Evolutionary conservation across 2,888 invertebrate species (phyloP).

Genomic region (Epistrophella euchroma): DNA sequence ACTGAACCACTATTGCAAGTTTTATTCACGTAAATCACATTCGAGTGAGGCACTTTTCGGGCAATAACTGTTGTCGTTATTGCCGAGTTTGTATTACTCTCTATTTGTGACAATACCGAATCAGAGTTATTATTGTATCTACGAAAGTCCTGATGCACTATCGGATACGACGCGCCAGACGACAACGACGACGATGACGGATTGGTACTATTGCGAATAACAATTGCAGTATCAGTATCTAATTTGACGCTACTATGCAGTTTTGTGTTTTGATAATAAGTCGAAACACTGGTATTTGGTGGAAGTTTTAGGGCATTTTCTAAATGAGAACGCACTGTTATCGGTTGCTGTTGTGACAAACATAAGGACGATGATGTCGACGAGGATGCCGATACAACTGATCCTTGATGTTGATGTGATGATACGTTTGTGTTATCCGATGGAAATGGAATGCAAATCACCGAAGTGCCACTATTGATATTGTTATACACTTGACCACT

Average conservation of each 20-base stretch:
- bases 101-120: slow-evolving; percentile 33
- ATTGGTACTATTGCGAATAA: slow-evolving; percentile 56
- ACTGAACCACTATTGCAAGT: slow-evolving; percentile 76
- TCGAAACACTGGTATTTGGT: slow-evolving; percentile 82
- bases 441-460: slow-evolving; percentile 80
- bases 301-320: slow-evolving; percentile 82
- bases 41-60: slow-evolving; percentile 82
- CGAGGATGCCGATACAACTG: slow-evolving; percentile 51
- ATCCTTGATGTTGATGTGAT: slow-evolving; percentile 44
- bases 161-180: slow-evolving; percentile 46
- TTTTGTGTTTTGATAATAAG: slow-evolving; percentile 82
- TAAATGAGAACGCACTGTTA: slow-evolving; percentile 80
- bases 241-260: slow-evolving; percentile 69
- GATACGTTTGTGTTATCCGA: slow-evolving; percentile 59
- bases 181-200: slow-evolving; percentile 21
- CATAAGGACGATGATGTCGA: slow-evolving; percentile 77
- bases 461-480: slow-evolving; percentile 77
- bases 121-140: slow-evolving; percentile 65
- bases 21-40: slow-evolving; percentile 82
- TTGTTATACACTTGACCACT: slow-evolving; percentile 76
- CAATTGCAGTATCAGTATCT: slow-evolving; percentile 65
- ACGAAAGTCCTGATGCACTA: slow-evolving; percentile 68
- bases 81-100: slow-evolving; percentile 47
- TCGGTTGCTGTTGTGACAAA: slow-evolving; percentile 72
- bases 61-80: slow-evolving; percentile 74